Evolutionary conservation across 2,888 invertebrate genomes (phyloP).

Genomic region (Cheilosia vernalis): DNA sequence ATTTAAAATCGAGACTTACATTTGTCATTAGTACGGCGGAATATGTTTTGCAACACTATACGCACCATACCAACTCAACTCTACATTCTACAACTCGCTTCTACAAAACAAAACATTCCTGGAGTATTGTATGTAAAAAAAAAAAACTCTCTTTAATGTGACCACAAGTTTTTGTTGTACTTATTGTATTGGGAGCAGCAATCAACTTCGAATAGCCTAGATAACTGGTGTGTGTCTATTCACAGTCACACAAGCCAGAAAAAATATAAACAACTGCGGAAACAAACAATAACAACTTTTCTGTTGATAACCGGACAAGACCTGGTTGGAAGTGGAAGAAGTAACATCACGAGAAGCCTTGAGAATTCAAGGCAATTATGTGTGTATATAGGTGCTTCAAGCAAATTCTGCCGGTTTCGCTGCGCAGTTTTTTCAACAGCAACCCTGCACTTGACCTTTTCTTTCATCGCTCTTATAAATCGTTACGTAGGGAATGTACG

Average conservation of each 20-base stretch:
- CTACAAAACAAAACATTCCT: neutral
- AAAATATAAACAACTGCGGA: constrained; percentile 28
- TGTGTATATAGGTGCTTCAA: constrained; percentile 7
- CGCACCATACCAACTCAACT: neutral
- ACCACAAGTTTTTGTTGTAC: constrained; percentile 6
- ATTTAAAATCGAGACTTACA: too few relatives aligned
- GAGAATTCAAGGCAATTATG: constrained; percentile 37
- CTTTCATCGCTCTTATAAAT: too few relatives aligned
- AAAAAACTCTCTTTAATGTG: constrained; percentile 46
- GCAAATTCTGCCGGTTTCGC: too few relatives aligned
- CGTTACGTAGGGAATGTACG: too few relatives aligned
- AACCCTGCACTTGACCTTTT: too few relatives aligned
- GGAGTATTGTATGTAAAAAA: constrained; percentile 8
- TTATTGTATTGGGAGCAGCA: constrained; percentile 14
- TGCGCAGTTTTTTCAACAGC: too few relatives aligned
- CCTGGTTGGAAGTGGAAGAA: constrained; percentile 19
- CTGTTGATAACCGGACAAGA: constrained; percentile 23
- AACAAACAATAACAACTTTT: constrained; percentile 52
- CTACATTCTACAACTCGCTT: neutral
- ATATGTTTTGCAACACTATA: constrained; percentile 35
- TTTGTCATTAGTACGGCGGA: too few relatives aligned
- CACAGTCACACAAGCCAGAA: neutral
- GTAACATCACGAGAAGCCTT: constrained; percentile 35
- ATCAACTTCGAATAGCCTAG: constrained; percentile 34
- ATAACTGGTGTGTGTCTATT: constrained; percentile 20